Evolutionary conservation across 2,888 invertebrate genomes (phyloP), one percentile per base, ranked within the genome.

Genomic region (Hermaeophaga mercurialis): DNA sequence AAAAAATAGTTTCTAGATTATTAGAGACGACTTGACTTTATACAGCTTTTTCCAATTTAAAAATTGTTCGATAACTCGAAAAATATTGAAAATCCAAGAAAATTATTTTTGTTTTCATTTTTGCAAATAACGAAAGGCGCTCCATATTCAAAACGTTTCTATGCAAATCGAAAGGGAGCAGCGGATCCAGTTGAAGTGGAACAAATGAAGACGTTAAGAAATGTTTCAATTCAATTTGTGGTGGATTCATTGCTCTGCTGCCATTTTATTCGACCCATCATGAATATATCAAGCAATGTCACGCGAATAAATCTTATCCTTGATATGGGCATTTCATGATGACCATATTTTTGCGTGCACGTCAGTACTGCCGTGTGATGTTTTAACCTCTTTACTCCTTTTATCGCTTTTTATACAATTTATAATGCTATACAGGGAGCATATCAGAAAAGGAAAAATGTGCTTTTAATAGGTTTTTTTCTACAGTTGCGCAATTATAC

Each of bases 151-250:
- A 34, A 34, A 34, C 7, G 7, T 22, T 22, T 3, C 22, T 11
- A 34, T 34, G 34, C 34, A 34, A 34, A 34, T 9, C 7, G 15
- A 15, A 14, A 34, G 12, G 11, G 5, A 9, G 34, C 12, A 34
- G n/a, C n/a, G n/a, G 14, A 15, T 34, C n/a, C 14, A 34, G 34
- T 7, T 11, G 22, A n/a, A n/a, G n/a, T n/a, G 38, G 54, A 60
- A 57, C 57, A 59, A 61, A 67, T 66, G 63, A 65, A 67, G 67
- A 66, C 65, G 64, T 67, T 65, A 65, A 66, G 62, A 61, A 46
- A 57, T 57, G 57, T 57, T 44, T 48, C 57, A 34, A 56, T 56
- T 49, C 54, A 46, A 36, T 54, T 48, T 54, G 54, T 33, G 47
- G 28, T 26, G 14, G 26, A 47, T 53, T 54, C 57, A 48, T 58